Evolutionary conservation across 2,113 vertebrate species (phyloP).

Genomic region (Semnornis frantzii): DNA sequence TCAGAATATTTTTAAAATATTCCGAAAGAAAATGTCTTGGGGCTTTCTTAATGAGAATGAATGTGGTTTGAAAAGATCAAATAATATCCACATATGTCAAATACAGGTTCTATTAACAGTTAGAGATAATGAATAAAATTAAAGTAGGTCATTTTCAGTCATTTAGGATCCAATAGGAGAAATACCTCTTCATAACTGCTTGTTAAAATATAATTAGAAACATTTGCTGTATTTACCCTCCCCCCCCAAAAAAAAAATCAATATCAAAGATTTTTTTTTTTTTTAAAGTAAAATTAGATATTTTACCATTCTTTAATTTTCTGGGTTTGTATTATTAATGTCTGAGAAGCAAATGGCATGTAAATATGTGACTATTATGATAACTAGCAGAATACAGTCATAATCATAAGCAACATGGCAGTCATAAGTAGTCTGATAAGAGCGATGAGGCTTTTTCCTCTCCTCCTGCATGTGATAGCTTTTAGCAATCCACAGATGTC

Average conservation of each 20-base stretch:
- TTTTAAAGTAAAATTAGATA: slow-evolving; percentile 26
- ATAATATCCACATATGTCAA: slow-evolving; percentile 83
- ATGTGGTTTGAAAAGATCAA: slow-evolving; percentile 85
- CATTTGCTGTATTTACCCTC: slow-evolving; percentile 65
- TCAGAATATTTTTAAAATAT: slow-evolving; percentile 84
- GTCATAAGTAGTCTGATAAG: not conserved
- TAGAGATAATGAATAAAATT: slow-evolving; percentile 84
- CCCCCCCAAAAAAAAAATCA: not conserved
- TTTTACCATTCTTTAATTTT: slow-evolving; percentile 62
- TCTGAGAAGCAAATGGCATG: slow-evolving; percentile 45
- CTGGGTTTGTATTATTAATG: slow-evolving; percentile 54
- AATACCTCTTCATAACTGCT: slow-evolving; percentile 67
- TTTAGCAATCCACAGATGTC: not conserved
- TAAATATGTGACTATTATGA: slow-evolving; percentile 57
- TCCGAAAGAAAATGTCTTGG: slow-evolving; percentile 83
- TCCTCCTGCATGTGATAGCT: not conserved
- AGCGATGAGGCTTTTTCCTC: not conserved
- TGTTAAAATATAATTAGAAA: slow-evolving; percentile 78
- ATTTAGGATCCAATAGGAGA: slow-evolving; percentile 75
- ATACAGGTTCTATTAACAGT: slow-evolving; percentile 81
- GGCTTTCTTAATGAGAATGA: slow-evolving; percentile 83
- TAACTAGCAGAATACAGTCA: not conserved
- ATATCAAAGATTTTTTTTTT: slow-evolving; percentile 36
- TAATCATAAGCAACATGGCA: not conserved
- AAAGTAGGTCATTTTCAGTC: slow-evolving; percentile 81